Conservation (phyloP, 1,140 invertebrate genomes). For the Aleiodes sp. region DNA sequence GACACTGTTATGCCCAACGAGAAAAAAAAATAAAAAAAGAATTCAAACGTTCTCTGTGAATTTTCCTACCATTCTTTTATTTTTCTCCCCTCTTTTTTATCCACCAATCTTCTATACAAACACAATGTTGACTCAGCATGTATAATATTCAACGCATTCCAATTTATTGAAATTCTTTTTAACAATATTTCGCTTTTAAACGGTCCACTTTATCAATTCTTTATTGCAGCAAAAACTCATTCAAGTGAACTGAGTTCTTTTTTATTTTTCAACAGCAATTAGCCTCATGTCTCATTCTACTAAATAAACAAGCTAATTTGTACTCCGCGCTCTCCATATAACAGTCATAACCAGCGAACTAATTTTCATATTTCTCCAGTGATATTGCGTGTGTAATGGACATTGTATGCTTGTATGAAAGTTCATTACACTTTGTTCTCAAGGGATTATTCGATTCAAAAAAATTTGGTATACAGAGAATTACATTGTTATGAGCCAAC, state of each 20-base stretch:
- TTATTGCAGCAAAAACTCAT: conserved; percentile 3
- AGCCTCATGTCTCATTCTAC: background rate
- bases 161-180: too few relatives aligned
- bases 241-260: background rate
- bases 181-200: background rate
- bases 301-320: background rate
- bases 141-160: too few relatives aligned
- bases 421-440: background rate
- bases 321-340: background rate
- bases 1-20: background rate
- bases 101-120: background rate
- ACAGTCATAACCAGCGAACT: background rate
- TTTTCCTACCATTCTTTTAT: background rate
- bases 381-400: background rate
- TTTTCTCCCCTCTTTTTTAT: background rate
- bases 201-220: background rate
- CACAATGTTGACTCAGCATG: too few relatives aligned
- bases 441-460: background rate
- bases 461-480: too few relatives aligned
- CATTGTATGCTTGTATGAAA: background rate
- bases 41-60: background rate
- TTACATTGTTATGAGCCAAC: too few relatives aligned
- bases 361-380: conserved; percentile 2
- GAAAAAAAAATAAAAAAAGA: conserved; percentile 5
- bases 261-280: conserved; percentile 16